A percentile compares a stretch with the other conserved stretches of the same genome.
These are phyloP conservation scores for Pandemis heparana DNA, from an alignment of 2,888 invertebrate genomes.

Conservation along the genomic window DNA sequence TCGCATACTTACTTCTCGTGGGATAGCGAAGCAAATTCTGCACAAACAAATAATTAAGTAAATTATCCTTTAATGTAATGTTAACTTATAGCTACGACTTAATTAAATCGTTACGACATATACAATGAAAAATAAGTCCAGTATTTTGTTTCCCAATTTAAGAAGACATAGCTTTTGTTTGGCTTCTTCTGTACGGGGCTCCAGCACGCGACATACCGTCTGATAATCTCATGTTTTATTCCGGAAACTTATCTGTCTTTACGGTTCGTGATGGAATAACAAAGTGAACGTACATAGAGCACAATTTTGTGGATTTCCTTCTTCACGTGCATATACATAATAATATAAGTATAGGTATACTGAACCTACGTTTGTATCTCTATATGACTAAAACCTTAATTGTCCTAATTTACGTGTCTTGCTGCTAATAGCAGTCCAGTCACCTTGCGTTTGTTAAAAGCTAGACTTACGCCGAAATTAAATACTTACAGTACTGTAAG, in stretches of 20 bases:
- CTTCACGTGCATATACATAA: not conserved
- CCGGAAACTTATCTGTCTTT: slow-evolving; percentile 25
- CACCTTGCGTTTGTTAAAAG: no score
- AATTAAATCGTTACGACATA: not conserved
- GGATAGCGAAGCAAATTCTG: no score
- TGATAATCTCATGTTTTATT: slow-evolving; percentile 38
- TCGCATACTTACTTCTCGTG: no score
- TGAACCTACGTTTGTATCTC: no score
- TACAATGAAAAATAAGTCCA: not conserved
- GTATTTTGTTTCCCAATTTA: not conserved
- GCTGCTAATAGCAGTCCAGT: no score
- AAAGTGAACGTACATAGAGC: slow-evolving; percentile 14
- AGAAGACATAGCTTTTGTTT: slow-evolving; percentile 3
- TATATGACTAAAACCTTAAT: no score
- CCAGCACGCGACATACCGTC: not conserved
- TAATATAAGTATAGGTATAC: no score
- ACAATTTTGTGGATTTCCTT: slow-evolving; percentile 6
- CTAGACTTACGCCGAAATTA: no score
- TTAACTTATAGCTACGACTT: not conserved
- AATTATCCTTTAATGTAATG: no score
- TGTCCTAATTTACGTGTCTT: no score
- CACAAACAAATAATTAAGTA: no score
- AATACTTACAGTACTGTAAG: no score
- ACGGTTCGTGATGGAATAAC: slow-evolving; percentile 19
- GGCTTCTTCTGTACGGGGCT: not conserved